These are phyloP conservation scores for Alviniconcha strummeri DNA, from an alignment of 2,888 invertebrate species.

Conservation along the genomic window DNA sequence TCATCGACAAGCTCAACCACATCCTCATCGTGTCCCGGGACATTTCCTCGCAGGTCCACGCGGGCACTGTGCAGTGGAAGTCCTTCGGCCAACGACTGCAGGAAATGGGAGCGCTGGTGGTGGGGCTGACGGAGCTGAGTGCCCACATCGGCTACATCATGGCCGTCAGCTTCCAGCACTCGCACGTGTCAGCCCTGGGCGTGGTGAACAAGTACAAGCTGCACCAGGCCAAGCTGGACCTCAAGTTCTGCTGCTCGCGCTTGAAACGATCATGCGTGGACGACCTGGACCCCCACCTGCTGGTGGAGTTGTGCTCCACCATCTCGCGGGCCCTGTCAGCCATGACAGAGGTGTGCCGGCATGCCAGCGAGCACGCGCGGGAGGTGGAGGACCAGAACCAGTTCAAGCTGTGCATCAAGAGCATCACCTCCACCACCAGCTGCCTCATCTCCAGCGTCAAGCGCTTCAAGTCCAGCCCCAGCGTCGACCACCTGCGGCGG, in stretches of 20 bases:
- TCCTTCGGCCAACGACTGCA: conserved; percentile 59
- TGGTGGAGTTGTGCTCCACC: conserved; percentile 64
- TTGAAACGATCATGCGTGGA: conserved; percentile 60
- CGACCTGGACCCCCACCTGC: conserved; percentile 62
- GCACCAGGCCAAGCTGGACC: conserved; percentile 66
- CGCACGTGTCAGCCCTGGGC: conserved; percentile 55
- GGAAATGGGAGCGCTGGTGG: conserved; percentile 62
- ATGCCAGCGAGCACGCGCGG: conserved; percentile 57
- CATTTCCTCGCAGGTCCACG: conserved; percentile 54
- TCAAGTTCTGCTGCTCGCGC: conserved; percentile 63
- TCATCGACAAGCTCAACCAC: conserved; percentile 56
- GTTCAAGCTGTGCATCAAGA: conserved; percentile 68
- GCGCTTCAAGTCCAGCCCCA: conserved; percentile 61
- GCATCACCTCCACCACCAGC: conserved; percentile 66
- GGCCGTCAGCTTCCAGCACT: conserved; percentile 54
- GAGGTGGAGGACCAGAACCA: conserved; percentile 60
- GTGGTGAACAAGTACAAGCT: conserved; percentile 67
- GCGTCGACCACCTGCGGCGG: conserved; percentile 55
- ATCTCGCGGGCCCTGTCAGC: conserved; percentile 64
- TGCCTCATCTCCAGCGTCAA: conserved; percentile 68
- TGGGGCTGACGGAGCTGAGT: conserved; percentile 65
- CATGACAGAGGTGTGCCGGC: conserved; percentile 65
- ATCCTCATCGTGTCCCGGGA: conserved; percentile 56
- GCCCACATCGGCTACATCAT: conserved; percentile 67
- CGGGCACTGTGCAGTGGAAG: conserved; percentile 50